phyloP scores from a whole-genome alignment of 2,797 vertebrate genomes.

The Danio albolineatus region DNA sequence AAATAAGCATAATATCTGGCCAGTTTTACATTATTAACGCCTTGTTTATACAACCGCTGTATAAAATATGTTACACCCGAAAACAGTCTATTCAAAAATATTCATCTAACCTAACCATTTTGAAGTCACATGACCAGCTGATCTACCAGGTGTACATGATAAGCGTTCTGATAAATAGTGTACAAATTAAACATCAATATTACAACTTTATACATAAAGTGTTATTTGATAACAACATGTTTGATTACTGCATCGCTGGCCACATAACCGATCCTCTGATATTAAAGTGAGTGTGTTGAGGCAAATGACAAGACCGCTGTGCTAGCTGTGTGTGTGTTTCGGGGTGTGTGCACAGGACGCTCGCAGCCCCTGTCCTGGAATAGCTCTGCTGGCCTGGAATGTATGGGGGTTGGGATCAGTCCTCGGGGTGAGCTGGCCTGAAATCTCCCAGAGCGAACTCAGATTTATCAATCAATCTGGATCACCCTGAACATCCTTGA shows the following conservation, averaged over 20 bases:
- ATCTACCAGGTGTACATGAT: not conserved
- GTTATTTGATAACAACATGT: slow-evolving; percentile 3
- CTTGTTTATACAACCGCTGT: slow-evolving; percentile 8
- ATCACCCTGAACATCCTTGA: slow-evolving; percentile 67
- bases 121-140: not conserved
- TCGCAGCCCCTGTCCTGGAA: slow-evolving; percentile 73
- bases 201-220: not conserved
- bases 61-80: not conserved
- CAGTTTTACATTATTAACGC: slow-evolving; percentile 5
- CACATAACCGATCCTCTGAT: not conserved
- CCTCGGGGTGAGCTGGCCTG: slow-evolving; percentile 49
- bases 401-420: slow-evolving; percentile 51
- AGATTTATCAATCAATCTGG: slow-evolving; percentile 70
- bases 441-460: slow-evolving; percentile 66
- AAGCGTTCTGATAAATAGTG: too few relatives aligned
- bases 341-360: slow-evolving; percentile 49
- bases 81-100: not conserved
- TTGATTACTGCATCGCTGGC: not conserved
- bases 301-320: slow-evolving; percentile 41
- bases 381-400: slow-evolving; percentile 80
- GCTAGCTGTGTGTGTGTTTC: slow-evolving; percentile 46
- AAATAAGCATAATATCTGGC: slow-evolving; percentile 20
- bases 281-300: slow-evolving; percentile 18
- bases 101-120: not conserved
- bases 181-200: not conserved